Conservation (phyloP, 2,113 vertebrate genomes). For the Lamprologus sp. region DNA sequence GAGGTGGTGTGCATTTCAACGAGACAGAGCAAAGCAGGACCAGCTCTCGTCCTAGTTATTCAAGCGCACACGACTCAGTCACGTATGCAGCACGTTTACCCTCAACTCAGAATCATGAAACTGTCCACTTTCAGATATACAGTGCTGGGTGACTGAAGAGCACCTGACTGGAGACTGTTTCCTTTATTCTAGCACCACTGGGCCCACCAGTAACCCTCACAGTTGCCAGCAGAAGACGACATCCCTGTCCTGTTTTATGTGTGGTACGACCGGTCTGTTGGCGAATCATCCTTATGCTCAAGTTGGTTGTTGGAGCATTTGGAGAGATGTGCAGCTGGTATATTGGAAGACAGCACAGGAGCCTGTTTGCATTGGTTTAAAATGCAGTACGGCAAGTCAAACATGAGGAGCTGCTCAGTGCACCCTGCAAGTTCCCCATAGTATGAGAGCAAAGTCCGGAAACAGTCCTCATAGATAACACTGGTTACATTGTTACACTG, state of each 20-base stretch:
- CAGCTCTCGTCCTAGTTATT: not conserved
- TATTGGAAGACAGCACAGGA: not conserved
- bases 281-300: not conserved
- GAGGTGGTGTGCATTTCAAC: constrained; percentile 2
- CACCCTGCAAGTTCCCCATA: not conserved
- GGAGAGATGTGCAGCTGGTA: not conserved
- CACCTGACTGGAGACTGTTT: not conserved
- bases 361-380: not conserved
- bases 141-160: not conserved
- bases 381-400: not conserved
- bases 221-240: rapidly evolving
- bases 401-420: not conserved
- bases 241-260: not conserved
- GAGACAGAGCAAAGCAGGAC: not conserved
- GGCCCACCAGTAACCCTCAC: not conserved
- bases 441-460: not conserved
- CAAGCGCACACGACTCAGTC: not conserved
- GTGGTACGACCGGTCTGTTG: not conserved
- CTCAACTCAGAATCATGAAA: not conserved
- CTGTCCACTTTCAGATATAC: not conserved
- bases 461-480: not conserved
- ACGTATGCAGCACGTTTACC: not conserved
- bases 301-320: not conserved
- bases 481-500: not conserved
- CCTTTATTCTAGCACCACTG: not conserved